These are phyloP conservation scores for Galerucella calmariensis DNA, from an alignment of 2,888 invertebrate species.

Conservation along the genomic window DNA sequence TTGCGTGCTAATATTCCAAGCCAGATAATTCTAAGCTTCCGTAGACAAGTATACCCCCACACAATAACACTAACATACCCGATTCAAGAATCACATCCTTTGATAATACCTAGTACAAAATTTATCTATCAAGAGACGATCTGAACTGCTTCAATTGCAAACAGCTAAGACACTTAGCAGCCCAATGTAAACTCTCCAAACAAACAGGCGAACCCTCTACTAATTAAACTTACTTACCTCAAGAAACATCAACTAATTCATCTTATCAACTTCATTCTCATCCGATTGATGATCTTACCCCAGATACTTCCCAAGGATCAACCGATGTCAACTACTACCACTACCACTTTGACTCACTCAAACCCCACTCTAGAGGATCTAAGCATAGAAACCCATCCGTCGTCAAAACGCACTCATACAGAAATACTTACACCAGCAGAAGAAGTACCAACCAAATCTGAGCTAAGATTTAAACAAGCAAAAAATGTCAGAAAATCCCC, in stretches of 20 bases:
- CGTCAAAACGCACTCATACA: no score
- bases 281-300: no score
- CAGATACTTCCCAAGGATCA: no score
- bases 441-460: no score
- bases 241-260: neutral
- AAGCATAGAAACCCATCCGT: no score
- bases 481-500: no score
- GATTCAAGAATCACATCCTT: conserved; percentile 34
- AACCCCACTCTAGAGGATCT: no score
- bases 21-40: neutral
- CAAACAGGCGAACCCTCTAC: neutral
- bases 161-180: conserved; percentile 20
- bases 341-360: no score
- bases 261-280: neutral
- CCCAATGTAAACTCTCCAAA: neutral
- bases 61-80: conserved; percentile 9
- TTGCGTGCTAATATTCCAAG: neutral
- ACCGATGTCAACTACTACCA: no score
- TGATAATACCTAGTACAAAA: conserved; percentile 40
- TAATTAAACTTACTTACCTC: neutral
- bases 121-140: conserved; percentile 41
- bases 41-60: neutral
- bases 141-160: conserved; percentile 46
- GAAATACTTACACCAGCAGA: no score
- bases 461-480: no score